Evolutionary conservation across 1,140 invertebrate species (phyloP).

Genomic region (Sinonovacula constricta): DNA sequence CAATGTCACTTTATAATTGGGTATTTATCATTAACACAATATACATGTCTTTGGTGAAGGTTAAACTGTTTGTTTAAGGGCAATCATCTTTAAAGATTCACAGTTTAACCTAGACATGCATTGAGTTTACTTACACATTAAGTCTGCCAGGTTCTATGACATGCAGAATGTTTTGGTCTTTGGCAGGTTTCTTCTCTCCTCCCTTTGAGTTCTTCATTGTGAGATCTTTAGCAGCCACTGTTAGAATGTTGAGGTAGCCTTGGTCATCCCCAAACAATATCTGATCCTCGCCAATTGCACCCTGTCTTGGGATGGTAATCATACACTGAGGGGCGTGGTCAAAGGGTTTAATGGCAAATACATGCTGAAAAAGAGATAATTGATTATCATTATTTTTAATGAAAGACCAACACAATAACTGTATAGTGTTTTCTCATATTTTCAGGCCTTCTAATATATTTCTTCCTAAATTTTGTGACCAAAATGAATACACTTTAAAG

Average conservation of each 20-base stretch:
- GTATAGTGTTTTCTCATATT: background rate
- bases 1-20: too few species aligned
- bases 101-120: too few species aligned
- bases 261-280: conserved; percentile 77
- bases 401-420: background rate
- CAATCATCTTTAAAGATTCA: too few species aligned
- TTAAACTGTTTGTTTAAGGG: too few species aligned
- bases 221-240: conserved; percentile 73
- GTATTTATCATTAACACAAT: too few species aligned
- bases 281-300: conserved; percentile 65
- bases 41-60: too few species aligned
- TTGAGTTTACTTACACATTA: conserved; percentile 68
- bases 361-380: conserved; percentile 67
- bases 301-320: conserved; percentile 62
- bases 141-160: conserved; percentile 70
- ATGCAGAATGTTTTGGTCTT: conserved; percentile 56
- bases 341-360: conserved; percentile 75
- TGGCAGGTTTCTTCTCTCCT: conserved; percentile 58
- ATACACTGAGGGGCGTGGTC: conserved; percentile 76
- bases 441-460: background rate
- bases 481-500: too few species aligned
- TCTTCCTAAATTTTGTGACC: too few species aligned
- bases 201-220: conserved; percentile 74
- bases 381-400: too few species aligned
- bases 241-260: conserved; percentile 75